Evolutionary conservation across 2,888 invertebrate genomes (phyloP), one percentile per base, ranked within the genome.

Genomic region (Chrysina gloriosa): DNA sequence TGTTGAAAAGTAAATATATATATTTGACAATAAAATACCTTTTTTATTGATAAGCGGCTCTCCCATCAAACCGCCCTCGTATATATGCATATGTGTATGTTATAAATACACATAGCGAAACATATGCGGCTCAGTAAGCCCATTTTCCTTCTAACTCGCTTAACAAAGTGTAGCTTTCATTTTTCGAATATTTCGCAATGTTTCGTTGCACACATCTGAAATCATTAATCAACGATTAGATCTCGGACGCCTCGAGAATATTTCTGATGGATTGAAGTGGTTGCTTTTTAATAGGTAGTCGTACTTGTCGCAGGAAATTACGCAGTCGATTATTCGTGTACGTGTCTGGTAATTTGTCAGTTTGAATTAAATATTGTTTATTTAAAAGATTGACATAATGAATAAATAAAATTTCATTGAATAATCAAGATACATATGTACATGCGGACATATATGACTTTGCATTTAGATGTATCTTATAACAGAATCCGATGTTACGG

Each of bases 301-400:
- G 58, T 39, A 39, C 14, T 39, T 58, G 58, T 58, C 58, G 42
- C 39, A 58, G 58, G 58, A 58, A 39, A 58, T 58, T 58, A 58
- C 58, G 58, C 39, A 58, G 58, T 58, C 39, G 39, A 58, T 58
- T 58, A 58, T 58, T 58, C 58, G 58, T 58, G 58, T 58, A 58
- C 39, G 58, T 58, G 39, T 58, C 58, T 31, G n/a, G 58, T 58
- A 58, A 58, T 58, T 58, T 58, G 58, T 58, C 58, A 58, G 39
- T 23, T 39, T 14, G 25, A 58, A 58, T 58, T 58, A 25, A 36
- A 58, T 25, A 58, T 39, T 36, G 39, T 39, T 25, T 39, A 25
- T 58, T 58, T 39, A 39, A 39, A 25, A 58, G 25, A 14, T 21
- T 58, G 58, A 58, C 58, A 58, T 58, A 58, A 58, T 58, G 58